These are phyloP conservation scores for Pantherophis guttatus DNA, from an alignment of 2,113 vertebrate genomes.

Conservation along the genomic window DNA sequence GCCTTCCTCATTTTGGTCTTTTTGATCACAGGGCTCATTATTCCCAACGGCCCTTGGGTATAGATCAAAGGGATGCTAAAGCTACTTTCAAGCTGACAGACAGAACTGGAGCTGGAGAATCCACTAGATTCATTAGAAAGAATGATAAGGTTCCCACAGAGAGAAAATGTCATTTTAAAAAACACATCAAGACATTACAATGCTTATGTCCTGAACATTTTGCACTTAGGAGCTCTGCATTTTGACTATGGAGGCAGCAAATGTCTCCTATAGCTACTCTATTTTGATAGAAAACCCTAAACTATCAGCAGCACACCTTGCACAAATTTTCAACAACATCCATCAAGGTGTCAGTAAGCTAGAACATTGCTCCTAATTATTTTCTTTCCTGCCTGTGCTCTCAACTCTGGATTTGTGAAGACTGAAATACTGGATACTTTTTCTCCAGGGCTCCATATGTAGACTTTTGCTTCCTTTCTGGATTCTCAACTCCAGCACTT, in stretches of 20 bases:
- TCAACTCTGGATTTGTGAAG: conserved; percentile 19
- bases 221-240: not conserved
- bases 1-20: conserved; percentile 43
- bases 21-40: conserved; percentile 52
- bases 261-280: not conserved
- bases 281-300: not conserved
- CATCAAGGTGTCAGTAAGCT: not conserved
- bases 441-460: rapidly evolving
- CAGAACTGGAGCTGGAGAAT: conserved; percentile 59
- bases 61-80: conserved; percentile 63
- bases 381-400: conserved; percentile 26
- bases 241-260: not conserved
- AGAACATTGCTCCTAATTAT: not conserved
- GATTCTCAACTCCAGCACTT: not conserved
- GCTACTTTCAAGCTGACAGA: conserved; percentile 60
- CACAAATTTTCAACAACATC: not conserved
- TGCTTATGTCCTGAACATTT: conserved; percentile 6
- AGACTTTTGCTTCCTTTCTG: not conserved
- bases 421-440: conserved; percentile 14
- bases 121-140: conserved; percentile 50
- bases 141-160: conserved; percentile 37
- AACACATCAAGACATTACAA: conserved; percentile 3
- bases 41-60: conserved; percentile 58
- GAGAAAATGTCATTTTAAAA: conserved; percentile 4
- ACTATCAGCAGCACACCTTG: not conserved